phyloP scores from a whole-genome alignment of 2,888 invertebrate species.

The Hydriomena furcata region DNA sequence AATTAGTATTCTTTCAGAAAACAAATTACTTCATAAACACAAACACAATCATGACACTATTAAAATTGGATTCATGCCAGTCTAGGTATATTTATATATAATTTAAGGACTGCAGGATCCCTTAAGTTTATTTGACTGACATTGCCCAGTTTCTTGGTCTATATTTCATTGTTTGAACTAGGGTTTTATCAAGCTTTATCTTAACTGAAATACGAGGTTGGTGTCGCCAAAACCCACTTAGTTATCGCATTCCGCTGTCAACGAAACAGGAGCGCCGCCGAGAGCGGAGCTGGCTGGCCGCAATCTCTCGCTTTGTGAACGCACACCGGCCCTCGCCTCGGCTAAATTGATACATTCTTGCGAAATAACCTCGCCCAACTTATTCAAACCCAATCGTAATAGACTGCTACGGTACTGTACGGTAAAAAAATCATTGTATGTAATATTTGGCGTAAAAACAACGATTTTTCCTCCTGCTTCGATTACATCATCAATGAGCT shows the following conservation, averaged over 20 bases:
- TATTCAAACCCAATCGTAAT: constrained; percentile 69
- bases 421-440: constrained; percentile 26
- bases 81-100: constrained; percentile 7
- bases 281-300: constrained; percentile 51
- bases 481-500: background rate
- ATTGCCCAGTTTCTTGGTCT: constrained; percentile 7
- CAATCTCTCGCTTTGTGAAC: constrained; percentile 69
- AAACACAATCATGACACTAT: constrained; percentile 29
- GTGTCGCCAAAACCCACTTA: constrained; percentile 69
- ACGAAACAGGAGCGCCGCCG: constrained; percentile 70
- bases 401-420: constrained; percentile 51
- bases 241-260: constrained; percentile 75
- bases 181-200: constrained; percentile 52
- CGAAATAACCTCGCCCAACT: constrained; percentile 78
- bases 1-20: constrained; percentile 18
- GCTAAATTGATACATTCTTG: constrained; percentile 79
- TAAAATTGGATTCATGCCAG: constrained; percentile 50
- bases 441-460: constrained; percentile 4
- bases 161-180: constrained; percentile 30
- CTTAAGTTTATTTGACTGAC: constrained; percentile 9
- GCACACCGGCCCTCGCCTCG: constrained; percentile 70
- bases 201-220: constrained; percentile 60
- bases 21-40: constrained; percentile 31
- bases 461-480: constrained; percentile 1
- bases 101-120: constrained; percentile 7